Conservation (phyloP, 35 echinoderm and acorn worm species). For the Ophiothrix spiculata region DNA sequence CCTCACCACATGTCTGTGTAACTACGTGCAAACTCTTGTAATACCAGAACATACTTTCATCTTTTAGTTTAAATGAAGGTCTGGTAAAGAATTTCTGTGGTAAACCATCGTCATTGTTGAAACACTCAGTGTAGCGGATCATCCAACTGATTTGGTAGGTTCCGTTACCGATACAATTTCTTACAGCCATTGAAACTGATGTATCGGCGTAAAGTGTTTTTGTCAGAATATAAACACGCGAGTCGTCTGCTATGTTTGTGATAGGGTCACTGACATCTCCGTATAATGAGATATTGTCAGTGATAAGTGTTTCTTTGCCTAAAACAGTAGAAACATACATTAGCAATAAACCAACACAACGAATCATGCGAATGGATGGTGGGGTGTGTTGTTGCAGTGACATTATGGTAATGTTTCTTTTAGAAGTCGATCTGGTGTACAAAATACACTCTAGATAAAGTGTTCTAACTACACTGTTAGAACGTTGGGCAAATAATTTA, state of each 20-base stretch:
- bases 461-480: too few relatives aligned
- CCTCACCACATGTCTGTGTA: not conserved
- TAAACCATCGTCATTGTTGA: not conserved
- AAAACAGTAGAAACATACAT: too few relatives aligned
- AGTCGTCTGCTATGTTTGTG: not conserved
- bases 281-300: not conserved
- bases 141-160: not conserved
- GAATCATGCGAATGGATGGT: too few relatives aligned
- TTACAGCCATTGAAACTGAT: not conserved
- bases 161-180: not conserved
- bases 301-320: not conserved
- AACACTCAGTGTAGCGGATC: not conserved
- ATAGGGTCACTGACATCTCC: not conserved
- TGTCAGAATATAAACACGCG: not conserved
- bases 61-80: not conserved
- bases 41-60: not conserved
- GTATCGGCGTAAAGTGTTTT: not conserved
- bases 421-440: too few relatives aligned
- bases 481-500: too few relatives aligned
- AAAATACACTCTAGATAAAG: too few relatives aligned
- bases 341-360: too few relatives aligned
- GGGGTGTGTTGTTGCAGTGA: too few relatives aligned
- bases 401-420: too few relatives aligned
- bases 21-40: not conserved
- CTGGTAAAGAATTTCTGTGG: not conserved